phyloP scores from a whole-genome alignment of 37 sponge, comb jelly and placozoan species.

The Tethya wilhelma region DNA sequence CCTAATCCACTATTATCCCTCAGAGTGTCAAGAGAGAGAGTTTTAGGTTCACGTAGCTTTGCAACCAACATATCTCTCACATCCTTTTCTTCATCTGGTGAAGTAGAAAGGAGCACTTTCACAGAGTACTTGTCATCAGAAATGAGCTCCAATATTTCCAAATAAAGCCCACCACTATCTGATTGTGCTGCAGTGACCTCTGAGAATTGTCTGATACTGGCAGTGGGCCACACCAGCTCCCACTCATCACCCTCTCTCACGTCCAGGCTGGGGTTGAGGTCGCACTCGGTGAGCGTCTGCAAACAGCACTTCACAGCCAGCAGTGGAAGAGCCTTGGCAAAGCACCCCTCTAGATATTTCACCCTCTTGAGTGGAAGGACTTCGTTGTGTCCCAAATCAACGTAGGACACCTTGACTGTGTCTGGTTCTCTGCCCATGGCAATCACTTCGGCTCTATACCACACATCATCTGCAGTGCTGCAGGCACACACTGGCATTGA shows the following conservation, averaged over 20 bases:
- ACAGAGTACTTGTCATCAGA: constrained; percentile 1
- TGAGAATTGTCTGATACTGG: constrained; percentile 9
- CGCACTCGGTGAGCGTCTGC: constrained; percentile 10
- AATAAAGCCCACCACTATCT: background rate
- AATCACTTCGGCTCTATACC: constrained; percentile 28
- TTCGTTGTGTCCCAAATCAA: constrained; percentile 68
- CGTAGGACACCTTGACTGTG: constrained; percentile 29
- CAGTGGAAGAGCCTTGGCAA: constrained; percentile 18
- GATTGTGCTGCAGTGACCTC: background rate
- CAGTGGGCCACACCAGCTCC: constrained; percentile 40
- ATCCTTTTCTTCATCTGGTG: background rate
- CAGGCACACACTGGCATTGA: constrained; percentile 34
- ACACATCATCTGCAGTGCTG: constrained; percentile 8
- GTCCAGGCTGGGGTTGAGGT: constrained; percentile 10
- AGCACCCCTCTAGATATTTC: constrained; percentile 16
- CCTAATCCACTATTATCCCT: no score
- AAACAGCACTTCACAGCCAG: constrained; percentile 21
- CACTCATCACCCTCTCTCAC: constrained; percentile 7
- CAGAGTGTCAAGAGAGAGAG: no score
- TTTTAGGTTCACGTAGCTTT: background rate
- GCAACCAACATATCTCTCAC: constrained; percentile 29
- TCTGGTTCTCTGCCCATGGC: background rate
- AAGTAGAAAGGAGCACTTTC: background rate
- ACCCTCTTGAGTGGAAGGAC: constrained; percentile 8
- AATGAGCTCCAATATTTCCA: constrained; percentile 1